Evolutionary conservation across 1,140 invertebrate genomes (phyloP).

Genomic region (Drosophila suzukii): DNA sequence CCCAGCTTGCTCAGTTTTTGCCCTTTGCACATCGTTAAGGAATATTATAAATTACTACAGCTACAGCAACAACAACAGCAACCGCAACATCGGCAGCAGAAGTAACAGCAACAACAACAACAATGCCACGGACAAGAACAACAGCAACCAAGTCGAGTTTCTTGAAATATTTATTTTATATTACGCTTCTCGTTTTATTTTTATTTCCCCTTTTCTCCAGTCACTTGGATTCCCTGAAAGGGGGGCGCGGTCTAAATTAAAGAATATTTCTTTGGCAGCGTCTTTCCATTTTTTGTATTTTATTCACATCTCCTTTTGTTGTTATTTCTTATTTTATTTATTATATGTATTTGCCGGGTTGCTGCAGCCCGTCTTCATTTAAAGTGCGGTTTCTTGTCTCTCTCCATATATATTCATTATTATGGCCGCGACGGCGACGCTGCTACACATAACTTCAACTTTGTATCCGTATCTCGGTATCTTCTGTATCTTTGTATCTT

Average conservation of each 20-base stretch:
- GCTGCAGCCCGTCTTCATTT: constrained; percentile 69
- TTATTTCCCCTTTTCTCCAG: constrained; percentile 46
- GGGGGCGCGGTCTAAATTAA: constrained; percentile 80
- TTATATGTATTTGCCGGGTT: constrained; percentile 59
- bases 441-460: constrained; percentile 81
- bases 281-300: constrained; percentile 44
- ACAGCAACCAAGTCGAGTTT: constrained; percentile 50
- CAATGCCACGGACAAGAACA: constrained; percentile 37
- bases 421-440: constrained; percentile 68
- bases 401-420: constrained; percentile 83
- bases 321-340: constrained; percentile 83
- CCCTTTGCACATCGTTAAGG: constrained; percentile 84
- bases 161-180: constrained; percentile 83
- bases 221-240: constrained; percentile 21
- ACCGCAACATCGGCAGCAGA: constrained; percentile 23
- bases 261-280: constrained; percentile 71
- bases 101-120: neutral
- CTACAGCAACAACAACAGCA: constrained; percentile 52
- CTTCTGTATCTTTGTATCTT: constrained; percentile 76
- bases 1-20: constrained; percentile 66
- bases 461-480: constrained; percentile 55
- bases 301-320: constrained; percentile 60
- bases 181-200: constrained; percentile 62
- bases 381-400: constrained; percentile 81
- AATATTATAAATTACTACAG: constrained; percentile 84